Percentiles rank a stretch among this genome's conserved stretches.
phyloP scores from a whole-genome alignment of 35 echinoderm and acorn worm genomes.

The Heliocidaris tuberculata region DNA sequence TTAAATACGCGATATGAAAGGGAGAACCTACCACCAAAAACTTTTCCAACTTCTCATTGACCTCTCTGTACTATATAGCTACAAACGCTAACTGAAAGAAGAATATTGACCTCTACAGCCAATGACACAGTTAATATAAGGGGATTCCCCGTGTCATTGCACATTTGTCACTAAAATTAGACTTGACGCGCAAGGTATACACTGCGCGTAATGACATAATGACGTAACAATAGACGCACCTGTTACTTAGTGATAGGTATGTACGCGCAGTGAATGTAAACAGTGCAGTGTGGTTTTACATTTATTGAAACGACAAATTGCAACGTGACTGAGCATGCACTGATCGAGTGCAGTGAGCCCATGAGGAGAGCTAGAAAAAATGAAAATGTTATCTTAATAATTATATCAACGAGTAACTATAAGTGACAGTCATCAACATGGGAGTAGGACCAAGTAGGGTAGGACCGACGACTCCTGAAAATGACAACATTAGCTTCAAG shows the following conservation, averaged over 20 bases:
- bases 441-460: not conserved
- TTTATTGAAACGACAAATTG: not conserved
- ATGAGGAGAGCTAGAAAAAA: too few species aligned
- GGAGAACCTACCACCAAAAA: too few species aligned
- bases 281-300: not conserved
- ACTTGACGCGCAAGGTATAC: not conserved
- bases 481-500: not conserved
- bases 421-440: not conserved
- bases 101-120: not conserved
- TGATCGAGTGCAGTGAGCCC: not conserved
- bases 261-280: not conserved
- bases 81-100: too few species aligned
- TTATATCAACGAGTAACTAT: too few species aligned
- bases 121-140: not conserved
- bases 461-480: not conserved
- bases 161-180: not conserved
- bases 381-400: too few species aligned
- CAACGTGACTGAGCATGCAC: not conserved
- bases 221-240: not conserved
- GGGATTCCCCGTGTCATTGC: not conserved
- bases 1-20: too few species aligned
- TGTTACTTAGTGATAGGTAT: not conserved
- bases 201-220: not conserved
- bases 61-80: too few species aligned
- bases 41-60: too few species aligned